phyloP scores from a whole-genome alignment of 1,140 invertebrate species.

The Orius laevigatus region DNA sequence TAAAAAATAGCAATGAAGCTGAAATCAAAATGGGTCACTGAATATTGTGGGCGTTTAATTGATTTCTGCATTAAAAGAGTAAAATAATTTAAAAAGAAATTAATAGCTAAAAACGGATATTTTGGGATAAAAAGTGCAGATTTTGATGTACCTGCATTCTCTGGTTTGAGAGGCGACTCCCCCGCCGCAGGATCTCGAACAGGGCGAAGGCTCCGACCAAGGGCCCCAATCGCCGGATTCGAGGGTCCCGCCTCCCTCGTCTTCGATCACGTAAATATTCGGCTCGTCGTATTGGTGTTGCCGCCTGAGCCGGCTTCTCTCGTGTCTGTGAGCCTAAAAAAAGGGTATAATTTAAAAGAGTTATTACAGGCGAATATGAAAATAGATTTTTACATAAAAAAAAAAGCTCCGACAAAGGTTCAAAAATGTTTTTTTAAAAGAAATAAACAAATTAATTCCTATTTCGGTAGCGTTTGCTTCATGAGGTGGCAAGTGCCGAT shows the following conservation, averaged over 20 bases:
- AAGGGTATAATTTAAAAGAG: too few species aligned
- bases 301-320: slow-evolving; percentile 46
- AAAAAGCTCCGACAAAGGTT: too few species aligned
- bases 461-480: too few species aligned
- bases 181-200: slow-evolving; percentile 78
- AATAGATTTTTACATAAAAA: too few species aligned
- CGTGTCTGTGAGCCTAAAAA: slow-evolving; percentile 28
- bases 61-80: neutral
- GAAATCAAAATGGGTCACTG: neutral
- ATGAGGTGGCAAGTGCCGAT: too few species aligned
- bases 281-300: slow-evolving; percentile 51
- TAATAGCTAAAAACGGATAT: neutral
- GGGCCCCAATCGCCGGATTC: slow-evolving; percentile 44
- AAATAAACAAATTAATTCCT: too few species aligned
- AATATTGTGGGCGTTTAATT: neutral
- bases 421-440: too few species aligned
- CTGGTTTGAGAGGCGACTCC: slow-evolving; percentile 62
- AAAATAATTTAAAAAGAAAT: neutral
- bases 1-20: neutral
- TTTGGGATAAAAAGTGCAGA: slow-evolving; percentile 19
- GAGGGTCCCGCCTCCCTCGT: slow-evolving; percentile 38
- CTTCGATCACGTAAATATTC: slow-evolving; percentile 10
- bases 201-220: slow-evolving; percentile 58
- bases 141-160: slow-evolving; percentile 43
- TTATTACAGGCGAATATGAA: too few species aligned